Conservation (phyloP, 2,797 vertebrate genomes). For the Coilia nasus region DNA sequence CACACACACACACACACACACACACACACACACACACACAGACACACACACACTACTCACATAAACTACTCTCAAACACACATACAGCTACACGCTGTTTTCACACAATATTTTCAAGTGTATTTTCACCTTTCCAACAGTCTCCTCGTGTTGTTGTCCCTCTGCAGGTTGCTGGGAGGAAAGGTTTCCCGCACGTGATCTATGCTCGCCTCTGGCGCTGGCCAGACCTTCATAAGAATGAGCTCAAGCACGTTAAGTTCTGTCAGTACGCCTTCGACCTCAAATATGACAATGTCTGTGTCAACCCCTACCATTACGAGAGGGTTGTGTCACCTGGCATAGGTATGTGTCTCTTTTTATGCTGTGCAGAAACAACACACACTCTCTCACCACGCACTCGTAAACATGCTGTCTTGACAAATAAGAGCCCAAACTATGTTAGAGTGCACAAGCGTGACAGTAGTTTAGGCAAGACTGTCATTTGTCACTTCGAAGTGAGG, state of each 20-base stretch:
- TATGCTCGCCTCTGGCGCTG: slow-evolving; percentile 82
- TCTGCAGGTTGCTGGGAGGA: slow-evolving; percentile 77
- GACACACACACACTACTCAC: background rate
- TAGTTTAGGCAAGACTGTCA: background rate
- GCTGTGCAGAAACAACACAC: background rate
- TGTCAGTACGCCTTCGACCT: slow-evolving; percentile 86
- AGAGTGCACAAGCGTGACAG: background rate
- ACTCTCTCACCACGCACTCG: background rate
- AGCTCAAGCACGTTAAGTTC: slow-evolving; percentile 80
- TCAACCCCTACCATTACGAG: slow-evolving; percentile 85
- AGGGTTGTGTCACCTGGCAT: slow-evolving; percentile 74
- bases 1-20: background rate
- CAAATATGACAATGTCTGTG: slow-evolving; percentile 83
- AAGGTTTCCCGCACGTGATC: slow-evolving; percentile 82
- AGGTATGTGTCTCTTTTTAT: slow-evolving; percentile 63
- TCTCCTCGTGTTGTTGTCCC: background rate
- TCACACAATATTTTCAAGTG: background rate
- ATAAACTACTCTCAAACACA: background rate
- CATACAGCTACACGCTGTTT: background rate
- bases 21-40: background rate
- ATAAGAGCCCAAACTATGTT: background rate
- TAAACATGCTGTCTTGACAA: background rate
- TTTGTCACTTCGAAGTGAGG: background rate
- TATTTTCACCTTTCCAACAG: background rate
- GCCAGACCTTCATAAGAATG: slow-evolving; percentile 85